Base-by-base conservation (phyloP, 2,113 vertebrate species). In the Neogobius melanostomus region DNA sequence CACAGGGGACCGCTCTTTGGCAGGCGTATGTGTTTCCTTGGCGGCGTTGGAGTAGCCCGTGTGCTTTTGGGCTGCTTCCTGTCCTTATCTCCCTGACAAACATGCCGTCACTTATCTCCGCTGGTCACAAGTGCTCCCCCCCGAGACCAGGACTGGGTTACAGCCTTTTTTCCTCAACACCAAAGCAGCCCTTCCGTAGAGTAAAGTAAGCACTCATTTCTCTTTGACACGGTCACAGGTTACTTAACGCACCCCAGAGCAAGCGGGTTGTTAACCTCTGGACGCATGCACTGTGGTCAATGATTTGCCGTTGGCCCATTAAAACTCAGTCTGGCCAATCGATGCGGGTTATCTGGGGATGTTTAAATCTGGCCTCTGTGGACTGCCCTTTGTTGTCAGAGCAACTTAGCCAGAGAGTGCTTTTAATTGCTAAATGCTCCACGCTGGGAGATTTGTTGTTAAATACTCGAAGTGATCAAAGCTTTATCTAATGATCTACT, bases 251-350 rank as follows among this genome's bases (percentile, higher is more conserved):
- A 43, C 69, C 67, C 66, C 11, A 46, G 49, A 76, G 79, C 70
- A 77, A 74, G 72, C 42, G 6, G 82, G 76, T 76, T 85, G 77
- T 88, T 87, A 80, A 84, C 70, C 79, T 46, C 28, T 15, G 6
- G 62, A 64, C 78, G 77, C 75, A 76, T 87, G 71, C 72, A 62
- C 66, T 65, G 74, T 68, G 47, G 74, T 84, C 72, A 87, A 88
- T 85, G 77, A 84, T 88, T 85, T 74, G 42, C 59, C 52, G 47
- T 74, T 52, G 59, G 69, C 28, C 0, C 56, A 7, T 21, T 43
- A 69, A 62, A 14, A 53, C 69, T 28, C 49, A 11, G n/a, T 21
- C 17, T 28, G 6, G 67, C 42, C 21, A 59, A 47, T 74, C 60
- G 44, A 49, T 68, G 66, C 45, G 49, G 45, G 5, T 72, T 71